Evolutionary conservation across 2,113 vertebrate species (phyloP), one percentile per base, ranked within the genome.

Genomic region (Tretioscincus oriximinensis): DNA sequence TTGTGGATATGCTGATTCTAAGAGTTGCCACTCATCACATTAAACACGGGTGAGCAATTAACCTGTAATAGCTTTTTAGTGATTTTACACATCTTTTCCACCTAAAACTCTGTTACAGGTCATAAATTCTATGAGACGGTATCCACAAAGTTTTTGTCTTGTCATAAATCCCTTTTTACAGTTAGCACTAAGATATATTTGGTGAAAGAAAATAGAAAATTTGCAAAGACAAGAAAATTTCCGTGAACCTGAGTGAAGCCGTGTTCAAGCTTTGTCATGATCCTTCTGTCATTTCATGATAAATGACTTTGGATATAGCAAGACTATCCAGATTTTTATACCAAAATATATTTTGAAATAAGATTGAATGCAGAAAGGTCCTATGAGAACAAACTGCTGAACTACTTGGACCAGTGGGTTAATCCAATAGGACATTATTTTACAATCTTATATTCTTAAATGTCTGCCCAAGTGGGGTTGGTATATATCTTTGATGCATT

Each of bases 31-130:
- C 16, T 71, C 28, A 63, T 9, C 47, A 0, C 0, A 63, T 41
- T 0, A 60, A 82, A 71, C n/a, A 67, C 0, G 0, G 1, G 0
- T 0, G 2, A 0, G 1, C 58, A 29, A 24, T 21, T 3, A 31
- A 1, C 0, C 58, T 7, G 49, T 74, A 68, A 74, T 75, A 67
- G 31, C 18, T 28, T 73, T 60, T 75, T 45, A 41, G 51, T 9
- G 18, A 73, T 29, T 29, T 73, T 49, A 58, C 16, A 74, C n/a
- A 1, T 54, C 75, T 75, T 21, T 35, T 41, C 21, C 28, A 58
- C 2, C 21, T 24, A 47, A 68, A 68, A 51, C 47, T 35, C 67
- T 60, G 31, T 1, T 51, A 68, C 9, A 41, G 41, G 47, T 16
- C 60, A 35, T 66, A 73, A 67, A 58, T n/a, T 24, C 7, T 68